These are phyloP conservation scores for Aegithalos caudatus DNA, from an alignment of 2,113 vertebrate genomes.

Conservation along the genomic window DNA sequence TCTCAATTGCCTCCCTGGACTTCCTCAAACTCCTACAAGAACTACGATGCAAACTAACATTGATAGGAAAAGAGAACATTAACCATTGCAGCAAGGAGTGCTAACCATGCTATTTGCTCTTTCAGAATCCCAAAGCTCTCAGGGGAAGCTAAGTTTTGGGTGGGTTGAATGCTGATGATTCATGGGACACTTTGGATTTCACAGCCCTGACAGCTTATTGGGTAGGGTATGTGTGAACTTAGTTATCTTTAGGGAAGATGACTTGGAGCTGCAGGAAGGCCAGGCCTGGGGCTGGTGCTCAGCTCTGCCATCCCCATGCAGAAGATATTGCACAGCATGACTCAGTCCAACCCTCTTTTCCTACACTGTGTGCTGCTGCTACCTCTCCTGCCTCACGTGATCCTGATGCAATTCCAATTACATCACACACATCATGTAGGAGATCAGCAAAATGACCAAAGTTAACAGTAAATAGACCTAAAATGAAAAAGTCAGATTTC, in stretches of 20 bases:
- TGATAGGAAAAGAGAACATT: not conserved
- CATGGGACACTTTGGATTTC: not conserved
- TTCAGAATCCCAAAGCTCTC: not conserved
- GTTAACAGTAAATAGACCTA: not conserved
- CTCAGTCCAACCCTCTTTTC: not conserved
- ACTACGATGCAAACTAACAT: not conserved
- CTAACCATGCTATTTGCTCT: not conserved
- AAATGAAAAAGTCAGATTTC: not conserved
- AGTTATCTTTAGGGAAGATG: not conserved
- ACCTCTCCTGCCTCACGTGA: not conserved
- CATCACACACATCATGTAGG: slow-evolving; percentile 3
- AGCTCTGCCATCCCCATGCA: not conserved
- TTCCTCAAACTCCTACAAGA: not conserved
- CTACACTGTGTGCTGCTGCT: not conserved
- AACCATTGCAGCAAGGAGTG: not conserved
- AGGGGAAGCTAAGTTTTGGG: not conserved
- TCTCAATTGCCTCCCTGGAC: not conserved
- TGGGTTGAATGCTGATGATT: not conserved
- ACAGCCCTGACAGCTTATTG: not conserved
- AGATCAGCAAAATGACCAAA: not conserved
- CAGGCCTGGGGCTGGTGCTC: not conserved
- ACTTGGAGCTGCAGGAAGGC: not conserved
- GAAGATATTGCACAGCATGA: not conserved
- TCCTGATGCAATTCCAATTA: slow-evolving; percentile 1
- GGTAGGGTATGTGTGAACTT: not conserved